Percentiles rank a stretch among this genome's conserved stretches.
These are phyloP conservation scores for Copsychus sechellarum DNA, from an alignment of 2,113 vertebrate genomes.

Conservation along the genomic window DNA sequence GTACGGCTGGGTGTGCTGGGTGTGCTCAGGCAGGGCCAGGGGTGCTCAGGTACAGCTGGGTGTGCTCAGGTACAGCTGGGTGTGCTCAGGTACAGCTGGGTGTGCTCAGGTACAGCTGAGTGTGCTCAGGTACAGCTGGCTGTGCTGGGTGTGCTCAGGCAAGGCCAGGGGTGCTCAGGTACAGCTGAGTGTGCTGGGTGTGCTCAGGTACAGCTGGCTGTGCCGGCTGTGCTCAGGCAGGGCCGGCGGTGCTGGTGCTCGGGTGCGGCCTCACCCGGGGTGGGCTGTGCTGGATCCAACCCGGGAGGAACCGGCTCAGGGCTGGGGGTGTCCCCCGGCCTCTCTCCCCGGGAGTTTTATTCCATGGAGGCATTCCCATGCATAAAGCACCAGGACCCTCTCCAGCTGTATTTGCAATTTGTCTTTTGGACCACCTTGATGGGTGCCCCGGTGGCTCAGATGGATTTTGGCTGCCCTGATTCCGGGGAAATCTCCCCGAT, in stretches of 20 bases:
- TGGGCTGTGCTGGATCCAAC: not conserved
- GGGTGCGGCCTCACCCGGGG: fast-evolving
- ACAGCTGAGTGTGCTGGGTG: too few species aligned
- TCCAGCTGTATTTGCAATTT: not conserved
- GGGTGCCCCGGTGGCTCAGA: not conserved
- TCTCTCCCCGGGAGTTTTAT: not conserved
- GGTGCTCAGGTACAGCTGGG: too few species aligned
- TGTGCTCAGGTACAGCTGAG: too few species aligned
- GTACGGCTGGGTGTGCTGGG: too few species aligned
- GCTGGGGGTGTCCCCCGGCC: not conserved
- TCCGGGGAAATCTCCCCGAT: fast-evolving
- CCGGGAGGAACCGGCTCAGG: too few species aligned
- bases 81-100: too few species aligned
- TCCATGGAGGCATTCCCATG: not conserved
- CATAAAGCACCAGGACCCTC: not conserved
- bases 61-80: too few species aligned
- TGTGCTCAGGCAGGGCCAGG: too few species aligned
- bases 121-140: too few species aligned
- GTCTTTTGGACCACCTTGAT: not conserved
- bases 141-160: too few species aligned
- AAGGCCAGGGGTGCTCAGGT: too few species aligned
- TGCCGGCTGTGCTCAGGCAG: conserved; percentile 20
- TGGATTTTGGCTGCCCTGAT: not conserved
- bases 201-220: conserved; percentile 32
- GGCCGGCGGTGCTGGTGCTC: not conserved